A percentile compares a stretch with the other conserved stretches of the same genome.
Evolutionary conservation across 2,888 invertebrate genomes (phyloP).

Genomic region (Noctua janthina): DNA sequence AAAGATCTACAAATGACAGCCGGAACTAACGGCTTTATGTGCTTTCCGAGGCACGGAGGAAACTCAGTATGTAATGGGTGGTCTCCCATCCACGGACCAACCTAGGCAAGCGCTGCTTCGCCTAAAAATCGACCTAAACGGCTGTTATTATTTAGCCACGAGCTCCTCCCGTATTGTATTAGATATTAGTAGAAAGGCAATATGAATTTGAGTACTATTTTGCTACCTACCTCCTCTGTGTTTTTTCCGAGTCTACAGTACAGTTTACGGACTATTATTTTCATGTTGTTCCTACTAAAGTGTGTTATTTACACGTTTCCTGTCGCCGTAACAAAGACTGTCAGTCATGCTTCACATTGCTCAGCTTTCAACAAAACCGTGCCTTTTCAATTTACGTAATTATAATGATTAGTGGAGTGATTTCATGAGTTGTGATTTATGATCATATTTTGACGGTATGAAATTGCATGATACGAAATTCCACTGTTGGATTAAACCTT

Average conservation of each 20-base stretch:
- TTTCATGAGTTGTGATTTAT: conserved; percentile 17
- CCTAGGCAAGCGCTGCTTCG: too few species aligned
- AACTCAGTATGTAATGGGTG: too few species aligned
- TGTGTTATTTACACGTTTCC: conserved; percentile 40
- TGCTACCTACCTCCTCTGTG: not conserved
- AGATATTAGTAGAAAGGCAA: not conserved
- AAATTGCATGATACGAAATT: conserved; percentile 17
- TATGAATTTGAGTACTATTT: not conserved
- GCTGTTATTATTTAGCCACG: too few species aligned
- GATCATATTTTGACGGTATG: conserved; percentile 5
- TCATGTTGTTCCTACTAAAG: conserved; percentile 14
- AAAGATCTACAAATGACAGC: too few species aligned
- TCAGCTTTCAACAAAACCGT: conserved; percentile 12
- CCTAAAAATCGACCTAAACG: too few species aligned
- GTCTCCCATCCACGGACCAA: too few species aligned
- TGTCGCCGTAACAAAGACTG: conserved; percentile 32
- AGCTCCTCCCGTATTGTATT: not conserved
- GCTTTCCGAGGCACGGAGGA: too few species aligned
- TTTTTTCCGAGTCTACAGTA: not conserved
- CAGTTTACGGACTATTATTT: conserved; percentile 13
- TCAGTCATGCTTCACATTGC: conserved; percentile 46
- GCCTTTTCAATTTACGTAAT: conserved; percentile 30
- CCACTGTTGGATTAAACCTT: not conserved
- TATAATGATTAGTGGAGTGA: conserved; percentile 28
- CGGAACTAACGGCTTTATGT: too few species aligned